These are phyloP conservation scores for Helicolenus hilgendorfi DNA, from an alignment of 2,797 vertebrate genomes.

Conservation along the genomic window DNA sequence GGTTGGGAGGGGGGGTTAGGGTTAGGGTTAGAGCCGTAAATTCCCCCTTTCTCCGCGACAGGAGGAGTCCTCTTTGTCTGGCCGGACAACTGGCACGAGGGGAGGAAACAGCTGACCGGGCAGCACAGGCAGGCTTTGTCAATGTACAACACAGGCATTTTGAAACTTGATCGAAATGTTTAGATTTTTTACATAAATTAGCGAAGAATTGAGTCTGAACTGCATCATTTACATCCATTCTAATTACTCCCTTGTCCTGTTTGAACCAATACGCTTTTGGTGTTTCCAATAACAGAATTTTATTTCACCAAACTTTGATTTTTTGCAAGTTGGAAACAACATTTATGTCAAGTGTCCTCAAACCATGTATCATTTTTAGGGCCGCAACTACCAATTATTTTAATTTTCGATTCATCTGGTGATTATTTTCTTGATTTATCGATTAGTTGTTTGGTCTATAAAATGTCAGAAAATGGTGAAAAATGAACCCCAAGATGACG, in stretches of 20 bases:
- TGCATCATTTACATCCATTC: background rate
- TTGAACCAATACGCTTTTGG: background rate
- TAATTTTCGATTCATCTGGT: too few relatives aligned
- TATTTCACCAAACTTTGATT: too few relatives aligned
- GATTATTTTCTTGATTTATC: too few relatives aligned
- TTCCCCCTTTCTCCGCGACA: constrained; percentile 43
- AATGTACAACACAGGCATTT: background rate
- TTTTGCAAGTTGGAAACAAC: background rate
- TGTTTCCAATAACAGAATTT: background rate
- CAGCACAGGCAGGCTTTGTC: constrained; percentile 18
- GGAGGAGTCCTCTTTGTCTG: constrained; percentile 77
- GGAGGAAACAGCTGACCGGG: constrained; percentile 82
- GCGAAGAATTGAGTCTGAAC: background rate
- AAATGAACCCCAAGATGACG: too few relatives aligned
- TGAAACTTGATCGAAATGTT: background rate
- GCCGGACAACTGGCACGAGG: constrained; percentile 81
- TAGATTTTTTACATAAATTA: background rate
- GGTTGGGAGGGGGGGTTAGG: background rate
- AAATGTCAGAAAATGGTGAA: too few relatives aligned
- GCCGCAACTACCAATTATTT: too few relatives aligned
- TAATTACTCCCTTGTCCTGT: background rate
- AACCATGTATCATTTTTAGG: too few relatives aligned
- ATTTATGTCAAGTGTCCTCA: background rate
- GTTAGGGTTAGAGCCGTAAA: constrained; percentile 50
- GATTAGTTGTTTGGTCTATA: too few relatives aligned